phyloP scores from a whole-genome alignment of 2,113 vertebrate genomes.

The Pangasianodon gigas region DNA sequence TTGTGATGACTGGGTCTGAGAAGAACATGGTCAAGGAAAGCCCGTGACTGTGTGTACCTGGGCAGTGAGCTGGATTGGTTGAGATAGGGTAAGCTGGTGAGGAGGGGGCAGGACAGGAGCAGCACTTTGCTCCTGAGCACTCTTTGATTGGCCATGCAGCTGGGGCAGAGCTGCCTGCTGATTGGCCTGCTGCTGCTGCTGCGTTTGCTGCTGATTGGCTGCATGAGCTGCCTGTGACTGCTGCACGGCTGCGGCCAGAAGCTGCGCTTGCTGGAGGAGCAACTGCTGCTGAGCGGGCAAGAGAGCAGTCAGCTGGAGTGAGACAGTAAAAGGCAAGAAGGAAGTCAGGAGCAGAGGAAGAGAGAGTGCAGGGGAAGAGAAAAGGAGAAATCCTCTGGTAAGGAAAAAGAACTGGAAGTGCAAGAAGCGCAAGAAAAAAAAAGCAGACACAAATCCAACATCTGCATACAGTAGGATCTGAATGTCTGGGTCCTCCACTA shows the following conservation, averaged over 20 bases:
- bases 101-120: conserved; percentile 80
- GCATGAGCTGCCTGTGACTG: conserved; percentile 75
- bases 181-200: conserved; percentile 61
- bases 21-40: conserved; percentile 11
- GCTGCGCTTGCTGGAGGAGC: conserved; percentile 88
- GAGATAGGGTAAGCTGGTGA: conserved; percentile 86
- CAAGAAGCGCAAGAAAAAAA: conserved; percentile 2
- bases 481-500: not conserved
- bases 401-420: not conserved
- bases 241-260: conserved; percentile 85
- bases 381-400: not conserved
- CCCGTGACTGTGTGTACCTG: conserved; percentile 78
- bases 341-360: conserved; percentile 12
- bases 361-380: not conserved
- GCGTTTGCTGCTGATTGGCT: conserved; percentile 73
- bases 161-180: conserved; percentile 69
- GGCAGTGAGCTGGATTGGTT: conserved; percentile 92
- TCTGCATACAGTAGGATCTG: not conserved
- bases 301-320: conserved; percentile 81
- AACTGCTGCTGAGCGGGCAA: conserved; percentile 89
- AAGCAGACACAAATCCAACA: not conserved
- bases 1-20: not conserved
- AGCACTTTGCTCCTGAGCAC: conserved; percentile 75
- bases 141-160: conserved; percentile 74
- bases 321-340: not conserved